Base-by-base conservation (phyloP, 1,140 invertebrate genomes). In the Aphidius ervi region DNA sequence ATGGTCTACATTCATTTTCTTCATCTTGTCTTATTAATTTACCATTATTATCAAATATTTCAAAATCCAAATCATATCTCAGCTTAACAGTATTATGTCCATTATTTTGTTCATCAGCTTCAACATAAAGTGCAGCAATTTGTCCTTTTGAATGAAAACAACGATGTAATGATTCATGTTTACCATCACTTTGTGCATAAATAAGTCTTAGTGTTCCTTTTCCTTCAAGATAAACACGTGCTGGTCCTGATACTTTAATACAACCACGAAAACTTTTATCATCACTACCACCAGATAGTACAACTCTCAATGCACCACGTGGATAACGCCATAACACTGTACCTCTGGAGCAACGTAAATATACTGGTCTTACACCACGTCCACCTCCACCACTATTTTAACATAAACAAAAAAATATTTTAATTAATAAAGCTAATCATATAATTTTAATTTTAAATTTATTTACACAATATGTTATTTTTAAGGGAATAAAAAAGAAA, bases 261-360 rank as follows among this genome's bases (percentile, higher is more conserved):
- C 88, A 91, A 7, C 87, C 87, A 2, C 82, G 82, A 76, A 91
- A 91, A 61, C 88, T 85, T n/a, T 77, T 76, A 40, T 84, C 82
- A 58, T 83, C 83, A 9, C 79, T 81, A 0, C 83, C 64, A 47
- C 87, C 70, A 57, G 82, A 81, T 40, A 91, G 81, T 6, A 90
- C 82, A 7, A 92, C 81, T 10, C 89, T 74, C 5, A 92, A 73
- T 0, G 88, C 90, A 0, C 89, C 90, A 7, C 85, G 81, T 0
- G 90, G 89, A 72, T 91, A 91, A 58, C 84, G 73, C 90, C 90
- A 92, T 4, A 81, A 80, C 0, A 92, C 82, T 1, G 79, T 78
- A 9, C 90, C 90, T 55, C 87, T 85, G 3, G 86, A 81, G 67
- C 90, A 92, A 23, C 89, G 82, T 31, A 92, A 83, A 76, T 91